Percentiles rank a stretch among this genome's conserved stretches.
phyloP scores from a whole-genome alignment of 2,888 invertebrate genomes.

The Gasteruption jaculator region DNA sequence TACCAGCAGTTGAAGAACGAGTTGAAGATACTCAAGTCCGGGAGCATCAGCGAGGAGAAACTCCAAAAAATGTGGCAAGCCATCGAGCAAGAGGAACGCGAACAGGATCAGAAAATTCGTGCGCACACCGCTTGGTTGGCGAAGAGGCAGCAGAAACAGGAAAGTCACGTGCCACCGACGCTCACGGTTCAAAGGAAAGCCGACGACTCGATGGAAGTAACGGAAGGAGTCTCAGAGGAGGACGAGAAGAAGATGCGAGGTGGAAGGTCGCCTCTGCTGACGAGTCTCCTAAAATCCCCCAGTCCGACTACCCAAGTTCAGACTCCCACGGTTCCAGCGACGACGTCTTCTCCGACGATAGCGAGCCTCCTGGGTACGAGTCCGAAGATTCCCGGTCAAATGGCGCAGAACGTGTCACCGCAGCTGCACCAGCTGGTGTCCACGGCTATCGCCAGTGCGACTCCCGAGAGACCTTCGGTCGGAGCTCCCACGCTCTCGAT shows the following conservation, averaged over 20 bases:
- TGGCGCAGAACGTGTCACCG: slow-evolving; percentile 46
- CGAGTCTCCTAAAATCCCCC: slow-evolving; percentile 75
- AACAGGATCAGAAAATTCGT: slow-evolving; percentile 65
- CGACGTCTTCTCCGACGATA: slow-evolving; percentile 54
- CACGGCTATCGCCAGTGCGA: slow-evolving; percentile 46
- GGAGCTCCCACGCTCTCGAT: slow-evolving; percentile 73
- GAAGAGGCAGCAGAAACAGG: slow-evolving; percentile 44
- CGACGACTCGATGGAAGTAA: slow-evolving; percentile 16
- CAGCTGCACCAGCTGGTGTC: slow-evolving; percentile 56
- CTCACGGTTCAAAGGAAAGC: slow-evolving; percentile 30
- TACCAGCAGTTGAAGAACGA: slow-evolving; percentile 70
- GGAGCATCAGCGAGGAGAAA: slow-evolving; percentile 65
- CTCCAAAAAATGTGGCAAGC: slow-evolving; percentile 70
- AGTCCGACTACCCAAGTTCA: slow-evolving; percentile 53
- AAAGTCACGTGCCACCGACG: slow-evolving; percentile 26
- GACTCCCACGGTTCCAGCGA: slow-evolving; percentile 43
- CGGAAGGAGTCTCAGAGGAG: slow-evolving; percentile 39
- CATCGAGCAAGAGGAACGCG: slow-evolving; percentile 70
- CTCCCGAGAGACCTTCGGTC: slow-evolving; percentile 59
- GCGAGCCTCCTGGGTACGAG: slow-evolving; percentile 55
- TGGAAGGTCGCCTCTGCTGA: slow-evolving; percentile 63
- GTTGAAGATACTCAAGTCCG: slow-evolving; percentile 56
- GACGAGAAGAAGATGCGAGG: slow-evolving; percentile 40
- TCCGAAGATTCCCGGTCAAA: slow-evolving; percentile 40
- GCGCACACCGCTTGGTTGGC: slow-evolving; percentile 48